A percentile compares a stretch with the other conserved stretches of the same genome.
phyloP scores from a whole-genome alignment of 2,797 vertebrate species.

The Crenichthys baileyi region DNA sequence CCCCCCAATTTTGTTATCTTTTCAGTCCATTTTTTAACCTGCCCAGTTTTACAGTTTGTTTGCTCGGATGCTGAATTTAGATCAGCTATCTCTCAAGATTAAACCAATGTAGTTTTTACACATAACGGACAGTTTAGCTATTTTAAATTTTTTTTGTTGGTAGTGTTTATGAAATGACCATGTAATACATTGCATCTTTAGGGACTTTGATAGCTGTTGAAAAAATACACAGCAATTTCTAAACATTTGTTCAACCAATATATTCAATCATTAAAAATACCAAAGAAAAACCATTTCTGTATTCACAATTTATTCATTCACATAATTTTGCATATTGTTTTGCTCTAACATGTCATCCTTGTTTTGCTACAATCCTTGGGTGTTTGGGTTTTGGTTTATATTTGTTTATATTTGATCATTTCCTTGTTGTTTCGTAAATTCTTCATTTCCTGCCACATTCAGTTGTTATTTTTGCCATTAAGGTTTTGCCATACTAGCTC shows the following conservation, averaged over 20 bases:
- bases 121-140: neutral
- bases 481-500: too few species aligned
- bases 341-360: neutral
- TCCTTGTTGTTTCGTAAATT: too few species aligned
- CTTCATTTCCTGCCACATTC: too few species aligned
- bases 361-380: too few species aligned
- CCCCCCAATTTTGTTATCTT: neutral
- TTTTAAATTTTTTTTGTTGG: too few species aligned
- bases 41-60: neutral
- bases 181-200: too few species aligned
- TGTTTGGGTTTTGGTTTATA: too few species aligned
- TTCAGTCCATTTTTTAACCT: constrained; percentile 15
- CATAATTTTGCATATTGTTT: neutral
- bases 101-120: neutral
- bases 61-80: neutral
- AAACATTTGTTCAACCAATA: neutral
- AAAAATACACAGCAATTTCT: neutral
- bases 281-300: neutral
- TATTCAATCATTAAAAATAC: neutral
- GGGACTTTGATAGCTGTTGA: neutral
- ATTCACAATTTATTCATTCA: neutral
- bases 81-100: neutral
- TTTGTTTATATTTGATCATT: too few species aligned
- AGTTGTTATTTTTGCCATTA: too few species aligned
- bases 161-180: too few species aligned